Base-by-base conservation (phyloP, 2,113 vertebrate species). In the Charadrius vociferus region DNA sequence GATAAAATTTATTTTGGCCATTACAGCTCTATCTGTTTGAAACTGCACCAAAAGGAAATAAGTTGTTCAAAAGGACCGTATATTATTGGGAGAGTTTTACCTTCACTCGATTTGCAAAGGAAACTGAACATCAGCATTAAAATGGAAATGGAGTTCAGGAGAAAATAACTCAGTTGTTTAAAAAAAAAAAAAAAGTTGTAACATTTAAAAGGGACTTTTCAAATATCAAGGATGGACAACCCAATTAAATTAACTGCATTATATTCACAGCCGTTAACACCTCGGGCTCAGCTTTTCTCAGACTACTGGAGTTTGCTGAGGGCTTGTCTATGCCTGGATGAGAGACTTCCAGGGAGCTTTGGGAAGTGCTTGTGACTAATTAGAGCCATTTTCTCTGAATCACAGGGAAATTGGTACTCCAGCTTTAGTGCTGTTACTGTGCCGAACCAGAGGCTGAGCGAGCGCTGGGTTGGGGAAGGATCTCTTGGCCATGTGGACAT, bases 1-100 rank as follows among this genome's bases (percentile, higher is more conserved):
- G 87, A 82, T 92, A 92, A 97, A 97, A 98, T 98, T 97, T 97
- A 97, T 97, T 97, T 96, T 97, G 88, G 83, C 75, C 71, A 83
- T 98, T 97, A 91, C 63, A 62, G 59, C 62, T 91, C 82, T 95
- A 87, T 95, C 89, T 94, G 82, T 95, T 95, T 93, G 83, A 97
- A 96, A 95, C 80, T 65, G 93, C 86, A 89, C 85, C 80, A 83
- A 72, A 95, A 96, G 93, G 85, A 93, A 95, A 93, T 95, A 94
- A 94, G 86, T 92, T 96, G 82, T 90, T 93, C 66, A 74, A 82
- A 88, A 68, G 77, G 63, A 41, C 30, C 52, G 79, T 94, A 30
- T 96, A 81, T 97, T 96, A 67, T 22, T 56, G 68, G 41, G 81
- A 94, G 75, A 63, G n/a, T 88, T 95, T 95, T 95, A 83, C 88